Conservation (phyloP, 2,888 invertebrate genomes). For the Oxytorus armatus region DNA sequence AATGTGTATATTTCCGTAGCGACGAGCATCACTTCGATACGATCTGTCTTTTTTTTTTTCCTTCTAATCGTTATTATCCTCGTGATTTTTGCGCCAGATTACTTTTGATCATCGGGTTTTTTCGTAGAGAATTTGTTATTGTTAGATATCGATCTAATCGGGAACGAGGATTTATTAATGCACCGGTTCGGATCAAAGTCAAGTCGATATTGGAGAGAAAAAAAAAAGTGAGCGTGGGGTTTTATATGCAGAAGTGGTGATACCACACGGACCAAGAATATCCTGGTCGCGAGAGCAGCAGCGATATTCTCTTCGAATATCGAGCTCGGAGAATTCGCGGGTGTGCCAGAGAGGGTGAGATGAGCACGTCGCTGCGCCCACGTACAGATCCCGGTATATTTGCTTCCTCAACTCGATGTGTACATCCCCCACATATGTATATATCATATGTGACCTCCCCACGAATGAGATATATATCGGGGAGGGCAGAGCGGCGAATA, state of each 20-base stretch:
- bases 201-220: constrained; percentile 21
- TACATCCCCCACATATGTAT: constrained; percentile 47
- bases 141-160: constrained; percentile 33
- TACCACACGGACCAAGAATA: no score
- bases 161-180: constrained; percentile 23
- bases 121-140: constrained; percentile 1
- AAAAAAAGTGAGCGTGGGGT: constrained; percentile 38
- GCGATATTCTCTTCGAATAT: constrained; percentile 72
- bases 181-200: constrained; percentile 22
- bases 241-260: constrained; percentile 47
- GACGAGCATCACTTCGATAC: no score
- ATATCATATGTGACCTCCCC: constrained; percentile 15
- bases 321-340: constrained; percentile 73
- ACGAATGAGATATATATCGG: constrained; percentile 42
- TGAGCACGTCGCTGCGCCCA: constrained; percentile 64
- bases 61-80: no score
- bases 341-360: constrained; percentile 68
- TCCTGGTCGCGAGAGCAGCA: constrained; percentile 43
- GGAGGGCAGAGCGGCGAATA: constrained; percentile 50
- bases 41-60: no score
- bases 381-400: constrained; percentile 51
- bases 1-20: no score
- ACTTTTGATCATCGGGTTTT: background rate
- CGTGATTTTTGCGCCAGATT: no score
- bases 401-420: constrained; percentile 59